A percentile compares a stretch with the other conserved stretches of the same genome.
Evolutionary conservation across 1,140 invertebrate genomes (phyloP).

Genomic region (Drosophila lacteicornis): DNA sequence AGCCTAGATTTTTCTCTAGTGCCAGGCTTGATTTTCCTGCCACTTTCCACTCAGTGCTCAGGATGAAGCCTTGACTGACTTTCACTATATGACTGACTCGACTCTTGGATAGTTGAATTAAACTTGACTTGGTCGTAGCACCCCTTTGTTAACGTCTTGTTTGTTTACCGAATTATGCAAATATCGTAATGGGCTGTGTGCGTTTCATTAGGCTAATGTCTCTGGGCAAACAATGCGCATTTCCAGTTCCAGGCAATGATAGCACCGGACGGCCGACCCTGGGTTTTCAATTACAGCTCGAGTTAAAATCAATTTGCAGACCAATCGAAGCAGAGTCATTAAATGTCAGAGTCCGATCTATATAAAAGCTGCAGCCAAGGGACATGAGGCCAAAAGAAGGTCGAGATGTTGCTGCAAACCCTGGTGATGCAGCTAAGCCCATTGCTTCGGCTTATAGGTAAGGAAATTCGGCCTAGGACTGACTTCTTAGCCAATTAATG

Average conservation of each 20-base stretch:
- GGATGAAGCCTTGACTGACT: background rate
- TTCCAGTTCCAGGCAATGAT: constrained; percentile 23
- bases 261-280: constrained; percentile 14
- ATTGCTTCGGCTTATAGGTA: constrained; percentile 62
- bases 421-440: constrained; percentile 42
- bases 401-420: constrained; percentile 54
- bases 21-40: background rate
- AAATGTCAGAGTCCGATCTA: constrained; percentile 15
- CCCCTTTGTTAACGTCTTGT: constrained; percentile 8
- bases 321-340: constrained; percentile 48
- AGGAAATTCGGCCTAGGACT: background rate
- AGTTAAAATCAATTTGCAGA: constrained; percentile 69
- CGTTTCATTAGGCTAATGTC: constrained; percentile 76
- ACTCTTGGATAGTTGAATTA: background rate
- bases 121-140: constrained; percentile 1
- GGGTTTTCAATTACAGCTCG: constrained; percentile 52
- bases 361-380: constrained; percentile 40
- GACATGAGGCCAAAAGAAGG: constrained; percentile 15
- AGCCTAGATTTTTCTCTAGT: background rate
- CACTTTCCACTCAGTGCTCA: constrained; percentile 1
- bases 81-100: background rate
- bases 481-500: background rate
- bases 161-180: constrained; percentile 62
- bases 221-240: constrained; percentile 57
- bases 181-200: constrained; percentile 55